These are phyloP conservation scores for Fragariocoptes setiger DNA, from an alignment of 1,140 invertebrate genomes.

Conservation along the genomic window DNA sequence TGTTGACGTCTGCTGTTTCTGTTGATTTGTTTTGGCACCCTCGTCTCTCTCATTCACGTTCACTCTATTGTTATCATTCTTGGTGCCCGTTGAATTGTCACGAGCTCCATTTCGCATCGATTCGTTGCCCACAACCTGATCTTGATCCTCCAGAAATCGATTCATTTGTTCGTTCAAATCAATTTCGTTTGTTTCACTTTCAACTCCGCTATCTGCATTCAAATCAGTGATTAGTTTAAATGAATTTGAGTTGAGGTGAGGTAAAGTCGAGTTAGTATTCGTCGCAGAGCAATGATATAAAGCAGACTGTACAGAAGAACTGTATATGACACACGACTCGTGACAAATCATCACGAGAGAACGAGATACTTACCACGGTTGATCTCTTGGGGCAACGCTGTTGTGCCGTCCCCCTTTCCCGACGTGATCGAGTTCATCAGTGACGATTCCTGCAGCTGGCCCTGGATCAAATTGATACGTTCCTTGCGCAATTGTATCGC, in stretches of 20 bases:
- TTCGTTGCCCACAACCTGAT: too few relatives aligned
- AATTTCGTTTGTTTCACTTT: slow-evolving; percentile 11
- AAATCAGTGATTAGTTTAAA: slow-evolving; percentile 1
- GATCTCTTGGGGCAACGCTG: slow-evolving; percentile 5
- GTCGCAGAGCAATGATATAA: slow-evolving; percentile 1
- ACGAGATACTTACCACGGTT: background rate
- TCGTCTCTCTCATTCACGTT: too few relatives aligned
- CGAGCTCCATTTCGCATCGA: too few relatives aligned
- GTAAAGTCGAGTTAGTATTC: background rate
- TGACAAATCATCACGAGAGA: background rate
- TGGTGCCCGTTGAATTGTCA: too few relatives aligned
- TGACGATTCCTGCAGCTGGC: slow-evolving; percentile 12
- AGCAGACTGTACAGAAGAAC: background rate
- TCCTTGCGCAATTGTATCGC: slow-evolving; percentile 15
- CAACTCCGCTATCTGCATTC: slow-evolving; percentile 10
- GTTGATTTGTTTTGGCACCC: too few relatives aligned
- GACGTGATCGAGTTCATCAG: slow-evolving; percentile 9
- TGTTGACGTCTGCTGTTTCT: too few relatives aligned
- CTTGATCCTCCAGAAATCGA: slow-evolving; percentile 11
- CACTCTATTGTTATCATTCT: too few relatives aligned
- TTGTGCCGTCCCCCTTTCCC: background rate
- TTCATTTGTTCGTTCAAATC: slow-evolving; percentile 12
- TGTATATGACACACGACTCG: background rate
- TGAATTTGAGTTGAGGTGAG: background rate
- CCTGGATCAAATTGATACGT: slow-evolving; percentile 15